These are phyloP conservation scores for Rambutsinella grinnellia DNA, from an alignment of 2,888 invertebrate species.

Conservation along the genomic window DNA sequence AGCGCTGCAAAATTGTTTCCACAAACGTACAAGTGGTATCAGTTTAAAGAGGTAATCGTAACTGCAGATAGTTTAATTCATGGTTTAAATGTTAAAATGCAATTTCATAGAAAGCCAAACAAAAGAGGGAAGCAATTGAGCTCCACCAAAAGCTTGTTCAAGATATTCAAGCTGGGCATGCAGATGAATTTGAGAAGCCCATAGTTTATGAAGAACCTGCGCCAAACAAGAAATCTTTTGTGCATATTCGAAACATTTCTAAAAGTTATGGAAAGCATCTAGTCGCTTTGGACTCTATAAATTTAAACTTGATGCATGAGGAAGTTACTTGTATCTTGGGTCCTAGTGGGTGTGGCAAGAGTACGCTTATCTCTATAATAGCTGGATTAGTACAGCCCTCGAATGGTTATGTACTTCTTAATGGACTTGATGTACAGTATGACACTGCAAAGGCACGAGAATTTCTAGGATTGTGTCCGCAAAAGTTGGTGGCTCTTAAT, in stretches of 20 bases:
- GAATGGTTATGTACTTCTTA: constrained; percentile 46
- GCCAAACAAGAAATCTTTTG: constrained; percentile 33
- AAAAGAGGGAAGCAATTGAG: constrained; percentile 3
- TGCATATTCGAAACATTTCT: constrained; percentile 49
- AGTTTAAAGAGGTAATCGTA: constrained; percentile 35
- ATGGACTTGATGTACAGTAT: constrained; percentile 51
- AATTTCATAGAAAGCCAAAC: constrained; percentile 13
- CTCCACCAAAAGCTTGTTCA: constrained; percentile 34
- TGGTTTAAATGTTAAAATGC: neutral
- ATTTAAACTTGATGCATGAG: constrained; percentile 53
- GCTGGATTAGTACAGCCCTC: constrained; percentile 59
- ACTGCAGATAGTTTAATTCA: neutral
- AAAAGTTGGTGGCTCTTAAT: constrained; percentile 57
- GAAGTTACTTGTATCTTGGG: constrained; percentile 62
- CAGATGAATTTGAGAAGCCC: constrained; percentile 49
- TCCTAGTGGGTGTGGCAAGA: constrained; percentile 58
- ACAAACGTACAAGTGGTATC: constrained; percentile 41
- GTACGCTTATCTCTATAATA: constrained; percentile 53
- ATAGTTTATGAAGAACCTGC: constrained; percentile 50
- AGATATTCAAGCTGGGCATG: constrained; percentile 7
- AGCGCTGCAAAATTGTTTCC: constrained; percentile 35
- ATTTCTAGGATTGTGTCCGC: constrained; percentile 55
- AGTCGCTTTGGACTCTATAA: constrained; percentile 56
- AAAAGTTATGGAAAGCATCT: constrained; percentile 56
- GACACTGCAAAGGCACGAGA: constrained; percentile 34